Evolutionary conservation across 2,797 vertebrate genomes (phyloP).

Genomic region (Siniperca undulata): DNA sequence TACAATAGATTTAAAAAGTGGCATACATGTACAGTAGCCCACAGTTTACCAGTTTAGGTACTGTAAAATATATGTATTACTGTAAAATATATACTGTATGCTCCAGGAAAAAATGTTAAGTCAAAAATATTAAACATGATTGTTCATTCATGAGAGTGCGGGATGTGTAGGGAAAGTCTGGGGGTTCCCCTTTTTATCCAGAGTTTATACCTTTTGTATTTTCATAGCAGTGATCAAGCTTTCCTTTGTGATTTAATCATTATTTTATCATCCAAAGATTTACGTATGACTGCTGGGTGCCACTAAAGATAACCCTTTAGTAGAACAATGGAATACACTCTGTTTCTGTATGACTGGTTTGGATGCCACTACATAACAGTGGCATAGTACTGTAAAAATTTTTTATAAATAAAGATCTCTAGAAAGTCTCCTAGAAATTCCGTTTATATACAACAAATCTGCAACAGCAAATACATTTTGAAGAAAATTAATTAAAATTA

Average conservation of each 20-base stretch:
- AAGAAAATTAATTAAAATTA: too few relatives aligned
- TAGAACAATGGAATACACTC: too few relatives aligned
- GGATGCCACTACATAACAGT: too few relatives aligned
- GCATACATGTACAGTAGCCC: background rate
- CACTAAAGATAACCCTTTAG: too few relatives aligned
- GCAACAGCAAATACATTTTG: too few relatives aligned
- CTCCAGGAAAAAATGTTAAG: background rate
- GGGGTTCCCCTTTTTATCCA: background rate
- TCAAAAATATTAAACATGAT: too few relatives aligned
- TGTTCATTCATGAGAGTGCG: conserved; percentile 6
- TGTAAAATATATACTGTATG: background rate
- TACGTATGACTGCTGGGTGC: too few relatives aligned
- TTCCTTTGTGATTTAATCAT: background rate
- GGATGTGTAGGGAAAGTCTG: background rate
- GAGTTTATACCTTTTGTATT: background rate
- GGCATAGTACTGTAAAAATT: too few relatives aligned
- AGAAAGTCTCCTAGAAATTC: too few relatives aligned
- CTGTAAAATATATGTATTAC: background rate
- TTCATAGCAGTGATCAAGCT: background rate
- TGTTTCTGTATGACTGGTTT: too few relatives aligned
- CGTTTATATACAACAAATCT: too few relatives aligned
- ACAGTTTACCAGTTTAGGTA: background rate
- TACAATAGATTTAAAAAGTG: background rate
- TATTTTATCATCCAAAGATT: background rate
- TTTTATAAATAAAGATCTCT: too few relatives aligned